Conservation (phyloP, 1,140 invertebrate species). For the Drosophila cardini region DNA sequence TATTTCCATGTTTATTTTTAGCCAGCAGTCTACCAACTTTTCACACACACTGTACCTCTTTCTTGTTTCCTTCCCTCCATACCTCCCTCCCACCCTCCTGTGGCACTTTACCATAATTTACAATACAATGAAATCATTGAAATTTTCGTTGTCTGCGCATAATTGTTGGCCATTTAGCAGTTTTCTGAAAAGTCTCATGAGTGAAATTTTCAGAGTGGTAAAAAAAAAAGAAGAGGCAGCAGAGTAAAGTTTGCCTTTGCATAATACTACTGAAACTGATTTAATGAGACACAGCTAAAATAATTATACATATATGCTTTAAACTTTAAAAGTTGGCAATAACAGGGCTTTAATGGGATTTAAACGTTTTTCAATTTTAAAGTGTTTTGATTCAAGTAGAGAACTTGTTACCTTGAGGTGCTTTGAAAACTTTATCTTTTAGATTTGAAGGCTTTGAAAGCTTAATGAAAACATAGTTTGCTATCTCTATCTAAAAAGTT, state of each 20-base stretch:
- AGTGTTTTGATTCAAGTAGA: not conserved
- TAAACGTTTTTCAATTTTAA: not conserved
- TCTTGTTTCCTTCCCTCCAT: constrained; percentile 11
- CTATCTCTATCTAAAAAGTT: too few species aligned
- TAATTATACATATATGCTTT: not conserved
- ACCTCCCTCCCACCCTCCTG: not conserved
- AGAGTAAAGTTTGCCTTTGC: constrained; percentile 7
- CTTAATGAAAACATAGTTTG: too few species aligned
- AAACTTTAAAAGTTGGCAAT: not conserved
- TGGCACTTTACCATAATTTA: constrained; percentile 49
- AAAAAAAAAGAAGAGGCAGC: not conserved
- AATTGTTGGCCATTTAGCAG: constrained; percentile 71
- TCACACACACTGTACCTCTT: constrained; percentile 22
- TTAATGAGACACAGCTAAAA: not conserved
- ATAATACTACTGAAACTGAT: constrained; percentile 2
- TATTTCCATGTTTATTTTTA: constrained; percentile 73
- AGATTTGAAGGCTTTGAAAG: too few species aligned
- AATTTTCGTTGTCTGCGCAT: constrained; percentile 67
- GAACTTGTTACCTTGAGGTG: too few species aligned
- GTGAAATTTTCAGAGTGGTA: not conserved
- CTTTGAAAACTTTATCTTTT: too few species aligned
- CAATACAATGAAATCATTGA: constrained; percentile 69
- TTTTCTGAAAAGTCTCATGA: constrained; percentile 16
- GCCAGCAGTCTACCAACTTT: constrained; percentile 67
- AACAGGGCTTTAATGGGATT: not conserved